Base-by-base conservation (phyloP, 2,113 vertebrate species). In the Euleptes europaea region DNA sequence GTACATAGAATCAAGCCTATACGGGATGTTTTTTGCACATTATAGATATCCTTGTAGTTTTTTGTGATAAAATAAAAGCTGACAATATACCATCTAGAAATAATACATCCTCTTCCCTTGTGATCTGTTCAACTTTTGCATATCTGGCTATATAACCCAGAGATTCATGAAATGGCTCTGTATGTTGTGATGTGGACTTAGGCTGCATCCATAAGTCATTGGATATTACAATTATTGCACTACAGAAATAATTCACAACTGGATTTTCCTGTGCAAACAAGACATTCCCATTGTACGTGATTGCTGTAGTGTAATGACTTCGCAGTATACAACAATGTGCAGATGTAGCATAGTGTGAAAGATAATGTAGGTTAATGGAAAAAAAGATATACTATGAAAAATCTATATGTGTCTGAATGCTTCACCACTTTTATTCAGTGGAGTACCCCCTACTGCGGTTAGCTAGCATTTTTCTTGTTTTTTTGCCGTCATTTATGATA, bases 401-500 rank as follows among this genome's bases (percentile, higher is more conserved):
- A 70, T 70, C 33, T 38, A 35, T 38, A 69, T 70, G 33, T 21
- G 33, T 38, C 5, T 38, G n/a, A 38, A 38, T 19, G 5, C 17
- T 38, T 70, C 11, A 81, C 23, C 14, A 5, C 35, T 51, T 33
- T 6, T 11, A 28, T 51, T 67, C 78, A 66, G 26, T 42, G 13
- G 57, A 42, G 7, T 66, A 40, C 11, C 5, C 44, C 38, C 47
- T 17, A 63, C 31, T 83, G 49, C 17, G 19, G 31, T 83, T 65
- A 35, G n/a, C 65, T 40, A 72, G 72, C 8, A 57, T 9, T 9
- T 3, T 40, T 72, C 57, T 82, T 57, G 14, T 72, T 23, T 60
- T 2, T 87, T 84, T 86, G 69, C 6, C 28, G 31, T 84, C 1
- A 3, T 65, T 86, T 66, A 84, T 85, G 79, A 26, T 10, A 51